Base-by-base conservation (phyloP, 2,113 vertebrate species). In the Rhinolophus ferrumequinum region DNA sequence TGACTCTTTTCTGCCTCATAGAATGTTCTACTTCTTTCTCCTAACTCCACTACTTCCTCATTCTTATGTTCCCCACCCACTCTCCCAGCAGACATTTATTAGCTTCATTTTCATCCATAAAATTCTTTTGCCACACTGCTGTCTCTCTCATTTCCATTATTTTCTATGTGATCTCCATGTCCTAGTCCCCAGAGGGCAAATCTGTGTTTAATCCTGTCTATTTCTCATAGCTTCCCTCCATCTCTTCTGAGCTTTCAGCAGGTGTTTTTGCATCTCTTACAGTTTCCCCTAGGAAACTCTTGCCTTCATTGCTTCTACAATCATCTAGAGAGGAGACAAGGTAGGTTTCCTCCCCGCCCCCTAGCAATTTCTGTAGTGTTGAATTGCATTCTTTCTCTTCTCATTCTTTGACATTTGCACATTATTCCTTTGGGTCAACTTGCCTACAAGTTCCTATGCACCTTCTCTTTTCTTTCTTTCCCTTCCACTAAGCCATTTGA, bases 1-100 rank as follows among this genome's bases (percentile, higher is more conserved):
- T 85, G 60, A 94, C 38, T 75, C 50, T 67, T 95, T 66, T 89
- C 93, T 66, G 33, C 47, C 30, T 95, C 38, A 19, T 33, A 58
- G 11, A 64, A 72, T 30, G 35, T 64, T 18, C 54, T 77, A 44
- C 19, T 89, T 87, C 69, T 58, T 93, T 81, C 35, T 77, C 16
- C 22, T 80, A 19, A 54, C 30, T 64, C 22, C 10, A 86, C 9
- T 67, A 52, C 24, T 96, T 96, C 88, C 62, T 82, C 91, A 82
- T 93, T 93, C 66, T 88, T 73, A 58, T 47, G 66, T 35, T 77
- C 54, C 41, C 44, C 44, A 56, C 50, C 41, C 21, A 72, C 44
- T 83, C 95, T 92, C 44, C 64, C 64, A 94, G 38, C 62, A 69
- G 18, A 50, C 66, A 92, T 22, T 66, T 64, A 58, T 76, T 62